A percentile compares a stretch with the other conserved stretches of the same genome.
Evolutionary conservation across 2,797 vertebrate species (phyloP).

Genomic region (Periparus ater): DNA sequence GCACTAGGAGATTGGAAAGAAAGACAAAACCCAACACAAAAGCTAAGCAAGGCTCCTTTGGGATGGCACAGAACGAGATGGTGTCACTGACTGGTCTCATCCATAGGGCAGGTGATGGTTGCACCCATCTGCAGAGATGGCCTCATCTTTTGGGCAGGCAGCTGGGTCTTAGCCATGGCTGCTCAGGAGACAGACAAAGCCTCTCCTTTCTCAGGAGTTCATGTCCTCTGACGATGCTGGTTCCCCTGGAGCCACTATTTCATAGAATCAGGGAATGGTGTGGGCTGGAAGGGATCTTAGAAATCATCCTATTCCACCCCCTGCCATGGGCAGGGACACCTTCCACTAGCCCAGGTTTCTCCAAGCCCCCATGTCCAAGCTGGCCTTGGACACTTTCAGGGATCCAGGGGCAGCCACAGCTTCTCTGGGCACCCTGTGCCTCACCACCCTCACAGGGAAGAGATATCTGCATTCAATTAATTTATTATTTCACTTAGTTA

Average conservation of each 20-base stretch:
- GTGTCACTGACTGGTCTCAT: fast-evolving
- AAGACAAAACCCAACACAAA: background rate
- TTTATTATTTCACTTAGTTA: background rate
- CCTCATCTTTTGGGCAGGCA: background rate
- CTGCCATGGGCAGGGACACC: background rate
- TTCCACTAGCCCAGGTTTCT: fast-evolving
- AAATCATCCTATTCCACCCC: background rate
- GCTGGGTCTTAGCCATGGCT: background rate
- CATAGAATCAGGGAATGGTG: background rate
- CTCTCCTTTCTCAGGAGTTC: background rate
- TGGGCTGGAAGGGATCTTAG: background rate
- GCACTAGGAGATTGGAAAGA: background rate
- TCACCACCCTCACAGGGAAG: fast-evolving
- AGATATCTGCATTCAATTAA: background rate
- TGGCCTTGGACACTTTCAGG: background rate
- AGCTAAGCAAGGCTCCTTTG: background rate
- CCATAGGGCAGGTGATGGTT: background rate
- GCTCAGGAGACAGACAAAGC: background rate
- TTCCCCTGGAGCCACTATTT: background rate
- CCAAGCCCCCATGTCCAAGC: fast-evolving
- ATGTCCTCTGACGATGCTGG: background rate
- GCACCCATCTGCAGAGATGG: background rate
- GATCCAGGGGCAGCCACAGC: background rate
- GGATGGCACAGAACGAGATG: background rate
- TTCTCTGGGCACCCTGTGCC: background rate